phyloP scores from a whole-genome alignment of 35 echinoderm and acorn worm species.

The Heliocidaris erythrogramma region DNA sequence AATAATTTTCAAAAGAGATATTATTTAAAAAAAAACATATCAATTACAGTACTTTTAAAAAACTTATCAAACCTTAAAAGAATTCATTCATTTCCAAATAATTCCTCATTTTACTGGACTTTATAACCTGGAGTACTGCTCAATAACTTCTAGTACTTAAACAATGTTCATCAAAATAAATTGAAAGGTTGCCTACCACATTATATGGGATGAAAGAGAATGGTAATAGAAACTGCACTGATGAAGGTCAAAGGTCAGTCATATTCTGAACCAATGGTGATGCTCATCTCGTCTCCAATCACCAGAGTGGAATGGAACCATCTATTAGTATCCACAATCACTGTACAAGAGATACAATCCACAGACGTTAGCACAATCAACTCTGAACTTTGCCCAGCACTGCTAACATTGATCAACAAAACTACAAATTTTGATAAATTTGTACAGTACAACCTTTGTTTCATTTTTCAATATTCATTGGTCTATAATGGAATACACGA shows the following conservation, averaged over 20 bases:
- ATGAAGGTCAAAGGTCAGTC: constrained; percentile 59
- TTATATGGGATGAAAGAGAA: not conserved
- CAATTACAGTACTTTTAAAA: too few species aligned
- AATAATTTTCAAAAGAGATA: too few species aligned
- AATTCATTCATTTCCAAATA: too few species aligned
- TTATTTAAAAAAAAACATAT: too few species aligned
- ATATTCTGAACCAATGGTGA: constrained; percentile 97
- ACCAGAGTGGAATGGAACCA: constrained; percentile 95
- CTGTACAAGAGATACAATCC: constrained; percentile 61
- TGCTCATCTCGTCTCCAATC: constrained; percentile 85
- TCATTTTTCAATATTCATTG: too few species aligned
- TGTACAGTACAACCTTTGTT: too few species aligned
- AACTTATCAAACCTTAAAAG: too few species aligned
- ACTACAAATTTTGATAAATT: too few species aligned
- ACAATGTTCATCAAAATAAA: not conserved
- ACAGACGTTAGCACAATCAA: not conserved
- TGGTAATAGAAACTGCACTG: not conserved
- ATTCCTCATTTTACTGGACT: too few species aligned
- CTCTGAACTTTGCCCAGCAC: too few species aligned
- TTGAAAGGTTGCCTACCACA: not conserved
- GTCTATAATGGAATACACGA: too few species aligned
- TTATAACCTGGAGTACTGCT: not conserved
- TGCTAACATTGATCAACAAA: too few species aligned
- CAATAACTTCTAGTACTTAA: not conserved
- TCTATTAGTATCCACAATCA: constrained; percentile 90